Base-by-base conservation (phyloP, 2,797 vertebrate species). In the Pteronotus mesoamericanus region DNA sequence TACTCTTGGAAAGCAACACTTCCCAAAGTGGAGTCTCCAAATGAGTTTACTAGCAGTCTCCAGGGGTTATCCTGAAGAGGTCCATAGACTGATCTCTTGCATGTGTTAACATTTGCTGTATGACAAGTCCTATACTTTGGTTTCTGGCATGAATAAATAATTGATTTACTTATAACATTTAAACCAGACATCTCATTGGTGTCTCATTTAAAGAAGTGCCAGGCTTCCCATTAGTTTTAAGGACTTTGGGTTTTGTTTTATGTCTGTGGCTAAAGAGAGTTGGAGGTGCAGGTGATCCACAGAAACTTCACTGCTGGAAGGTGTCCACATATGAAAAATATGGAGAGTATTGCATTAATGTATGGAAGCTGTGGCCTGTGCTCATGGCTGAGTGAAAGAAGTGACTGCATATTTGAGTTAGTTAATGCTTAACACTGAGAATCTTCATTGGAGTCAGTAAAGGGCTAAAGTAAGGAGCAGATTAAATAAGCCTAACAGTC, bases 131-230 rank as follows among this genome's bases (percentile, higher is more conserved):
- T 89, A 91, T 80, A 93, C 24, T 96, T 96, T 96, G 86, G 22
- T 88, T 95, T 94, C 72, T 90, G 48, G 22, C 85, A 92, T 18
- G 66, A 96, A 92, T 82, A 95, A 77, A 71, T 92, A 96, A 96
- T 97, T 93, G 95, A 96, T 96, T 96, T n/a, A 18, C 42, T 90
- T 94, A 86, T 85, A 87, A 95, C 74, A 92, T 92, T 96, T 93
- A 97, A 97, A 95, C 80, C 39, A 96, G 89, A 95, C 59, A 88
- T 96, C 78, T 95, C 79, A 93, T 72, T 96, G 74, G 64, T n/a
- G 12, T 96, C 71, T 94, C 89, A 94, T 93, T 96, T 96, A 82
- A 91, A 95, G 46, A 86, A 92, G 66, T 90, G 42, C 84, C 72
- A 96, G 44, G 3, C 10, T 94, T 96, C 71, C 66, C 61, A 96